Evolutionary conservation across 1,140 invertebrate species (phyloP), one percentile per base, ranked within the genome.

Genomic region (Drosophila erecta): DNA sequence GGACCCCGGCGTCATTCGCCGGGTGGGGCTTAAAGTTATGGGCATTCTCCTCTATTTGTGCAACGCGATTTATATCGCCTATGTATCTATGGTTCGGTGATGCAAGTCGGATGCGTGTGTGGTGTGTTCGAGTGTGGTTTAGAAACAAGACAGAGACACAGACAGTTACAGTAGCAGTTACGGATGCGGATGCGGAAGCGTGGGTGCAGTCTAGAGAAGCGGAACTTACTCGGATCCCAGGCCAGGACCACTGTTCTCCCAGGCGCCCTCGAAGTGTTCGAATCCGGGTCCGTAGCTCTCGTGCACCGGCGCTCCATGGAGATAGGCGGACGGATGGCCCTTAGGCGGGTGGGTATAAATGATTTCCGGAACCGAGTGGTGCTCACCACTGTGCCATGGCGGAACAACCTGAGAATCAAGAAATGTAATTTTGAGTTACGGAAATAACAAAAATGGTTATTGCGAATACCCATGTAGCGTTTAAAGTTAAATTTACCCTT

Each of bases 181-280:
- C 30, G 8, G 22, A 55, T 67, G 51, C 43, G 47, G 66, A 57
- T 46, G 20, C 37, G 37, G 24, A 56, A 15, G n/a, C 47, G n/a
- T n/a, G 22, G 20, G 50, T 53, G 51, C 3, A 35, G 14, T 22
- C 5, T 24, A 47, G 33, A 55, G n/a, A 10, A 14, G n/a, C 7
- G 22, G 27, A 41, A 93, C 94, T 93, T 89, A 94, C 94, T 94
- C 94, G 62, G 93, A 93, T 11, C 94, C 94, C 73, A 94, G 79
- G 11, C 94, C 94, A 3, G 94, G 94, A 41, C 94, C 94, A 40
- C 94, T 94, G 17, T 94, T 92, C 72, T 93, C 93, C 94, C 94
- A 94, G 91, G 93, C 79, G 71, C 75, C 76, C 47, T 92, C 90
- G 43, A 79, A 81, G 51, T 92, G 91, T 61, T 91, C 84, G 59